Evolutionary conservation across 2,797 vertebrate genomes (phyloP).

Genomic region (Enteromius treurensis): DNA sequence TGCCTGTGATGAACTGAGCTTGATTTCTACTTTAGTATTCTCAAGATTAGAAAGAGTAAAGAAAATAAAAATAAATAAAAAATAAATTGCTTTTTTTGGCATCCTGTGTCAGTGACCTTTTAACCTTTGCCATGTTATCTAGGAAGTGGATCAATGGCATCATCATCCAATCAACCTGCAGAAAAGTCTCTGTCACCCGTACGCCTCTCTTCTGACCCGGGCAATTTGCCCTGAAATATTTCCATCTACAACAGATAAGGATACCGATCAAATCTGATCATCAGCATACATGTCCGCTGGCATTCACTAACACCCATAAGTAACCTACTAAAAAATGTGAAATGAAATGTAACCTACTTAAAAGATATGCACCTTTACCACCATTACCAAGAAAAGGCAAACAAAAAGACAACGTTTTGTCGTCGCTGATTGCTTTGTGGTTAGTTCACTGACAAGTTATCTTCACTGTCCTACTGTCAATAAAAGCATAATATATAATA

Average conservation of each 20-base stretch:
- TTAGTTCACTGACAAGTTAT: no score
- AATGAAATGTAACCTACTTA: no score
- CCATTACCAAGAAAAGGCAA: no score
- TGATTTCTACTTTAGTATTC: background rate
- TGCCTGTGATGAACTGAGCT: conserved; percentile 16
- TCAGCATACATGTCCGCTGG: background rate
- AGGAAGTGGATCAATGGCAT: conserved; percentile 11
- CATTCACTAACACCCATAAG: background rate
- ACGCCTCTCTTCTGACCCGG: background rate
- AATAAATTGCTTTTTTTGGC: background rate
- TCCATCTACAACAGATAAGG: conserved; percentile 24
- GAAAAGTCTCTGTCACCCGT: background rate
- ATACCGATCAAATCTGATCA: background rate
- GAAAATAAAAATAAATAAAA: background rate
- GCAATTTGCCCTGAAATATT: conserved; percentile 10
- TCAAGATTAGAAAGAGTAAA: background rate
- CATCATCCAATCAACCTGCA: background rate
- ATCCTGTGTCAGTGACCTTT: conserved; percentile 12
- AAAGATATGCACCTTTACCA: background rate
- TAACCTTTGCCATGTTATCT: conserved; percentile 25
- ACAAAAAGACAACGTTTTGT: no score
- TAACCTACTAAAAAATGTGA: background rate
- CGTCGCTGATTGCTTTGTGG: no score
- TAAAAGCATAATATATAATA: no score
- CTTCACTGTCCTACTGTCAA: no score